These are phyloP conservation scores for Felis catus DNA, from an alignment of 2,113 vertebrate genomes.

Conservation along the genomic window F.catus_Fca126_mat1.0 CM031421.1:65942001-65942500, in stretches of 20 bases:
- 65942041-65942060: background rate
- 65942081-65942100: background rate
- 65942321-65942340: background rate
- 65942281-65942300: background rate
- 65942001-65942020: constrained; percentile 4
- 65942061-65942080: background rate
- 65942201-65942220: constrained; percentile 31
- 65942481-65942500: background rate
- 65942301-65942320: background rate
- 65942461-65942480: background rate
- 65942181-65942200: background rate
- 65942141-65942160: background rate
- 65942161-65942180: background rate
- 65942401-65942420: background rate
- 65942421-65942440: background rate
- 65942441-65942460: background rate
- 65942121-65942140: background rate
- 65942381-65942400: background rate
- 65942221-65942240: background rate
- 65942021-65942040: background rate
- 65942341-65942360: background rate
- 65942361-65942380: constrained; percentile 1
- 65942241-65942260: background rate
- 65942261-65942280: constrained; percentile 5
- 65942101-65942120: background rate